Percentiles rank a stretch among this genome's conserved stretches.
Conservation (phyloP, 2,113 vertebrate species). For the Coryphaenoides rupestris region DNA sequence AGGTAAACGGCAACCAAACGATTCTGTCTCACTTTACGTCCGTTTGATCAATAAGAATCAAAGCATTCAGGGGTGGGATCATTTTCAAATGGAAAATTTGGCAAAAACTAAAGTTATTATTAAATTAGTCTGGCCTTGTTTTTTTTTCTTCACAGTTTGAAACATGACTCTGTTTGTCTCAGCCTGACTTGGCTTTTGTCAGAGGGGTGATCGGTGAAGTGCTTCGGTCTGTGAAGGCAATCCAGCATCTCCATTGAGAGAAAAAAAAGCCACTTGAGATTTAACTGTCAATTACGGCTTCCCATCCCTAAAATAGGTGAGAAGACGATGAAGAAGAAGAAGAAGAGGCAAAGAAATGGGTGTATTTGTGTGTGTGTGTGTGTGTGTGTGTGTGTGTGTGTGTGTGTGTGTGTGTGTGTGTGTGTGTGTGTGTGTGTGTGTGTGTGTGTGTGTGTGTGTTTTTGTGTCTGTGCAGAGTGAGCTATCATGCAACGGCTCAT, state of each 20-base stretch:
- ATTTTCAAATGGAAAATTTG: slow-evolving; percentile 33
- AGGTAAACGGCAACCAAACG: slow-evolving; percentile 40
- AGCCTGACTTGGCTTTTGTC: background rate
- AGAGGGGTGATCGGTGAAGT: slow-evolving; percentile 1
- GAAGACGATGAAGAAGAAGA: too few relatives aligned
- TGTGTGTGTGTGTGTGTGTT: background rate
- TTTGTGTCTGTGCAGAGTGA: slow-evolving; percentile 2
- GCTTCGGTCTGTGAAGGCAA: background rate
- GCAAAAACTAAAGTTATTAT: too few relatives aligned
- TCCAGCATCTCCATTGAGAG: too few relatives aligned
- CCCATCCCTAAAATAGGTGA: background rate
- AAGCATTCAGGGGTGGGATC: slow-evolving; percentile 40
- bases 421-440: background rate
- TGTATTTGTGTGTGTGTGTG: background rate
- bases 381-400: background rate
- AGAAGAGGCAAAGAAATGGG: background rate
- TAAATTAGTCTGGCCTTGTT: too few relatives aligned
- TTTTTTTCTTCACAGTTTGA: background rate
- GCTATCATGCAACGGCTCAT: slow-evolving; percentile 14
- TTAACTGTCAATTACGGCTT: background rate
- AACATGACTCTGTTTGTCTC: too few relatives aligned
- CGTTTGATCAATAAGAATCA: slow-evolving; percentile 48
- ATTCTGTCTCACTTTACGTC: slow-evolving; percentile 39
- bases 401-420: background rate
- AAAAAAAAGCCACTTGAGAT: too few relatives aligned